A percentile compares a stretch with the other conserved stretches of the same genome.
Conservation (phyloP, 2,797 vertebrate genomes). For the Malacoraja senta region DNA sequence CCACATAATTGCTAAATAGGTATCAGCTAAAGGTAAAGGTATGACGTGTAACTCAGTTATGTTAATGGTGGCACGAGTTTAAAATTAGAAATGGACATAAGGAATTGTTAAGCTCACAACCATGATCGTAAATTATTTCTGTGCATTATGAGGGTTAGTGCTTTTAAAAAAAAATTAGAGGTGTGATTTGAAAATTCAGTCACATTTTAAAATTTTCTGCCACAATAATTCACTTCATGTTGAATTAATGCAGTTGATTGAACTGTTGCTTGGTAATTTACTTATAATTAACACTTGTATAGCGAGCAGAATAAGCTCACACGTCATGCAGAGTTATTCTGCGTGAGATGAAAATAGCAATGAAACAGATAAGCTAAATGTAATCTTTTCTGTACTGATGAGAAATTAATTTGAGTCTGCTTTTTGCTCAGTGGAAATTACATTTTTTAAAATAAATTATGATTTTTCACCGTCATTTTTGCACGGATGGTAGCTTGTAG, state of each 20-base stretch:
- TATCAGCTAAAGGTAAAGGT: not conserved
- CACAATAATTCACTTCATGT: slow-evolving; percentile 76
- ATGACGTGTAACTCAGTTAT: not conserved
- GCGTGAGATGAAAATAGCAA: slow-evolving; percentile 72
- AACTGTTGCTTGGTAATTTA: slow-evolving; percentile 74
- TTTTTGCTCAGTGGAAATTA: slow-evolving; percentile 25
- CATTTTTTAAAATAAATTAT: not conserved
- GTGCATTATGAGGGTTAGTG: not conserved
- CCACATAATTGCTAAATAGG: not conserved
- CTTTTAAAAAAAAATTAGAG: slow-evolving; percentile 9
- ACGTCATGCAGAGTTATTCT: slow-evolving; percentile 71
- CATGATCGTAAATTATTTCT: not conserved
- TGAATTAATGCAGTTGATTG: slow-evolving; percentile 74
- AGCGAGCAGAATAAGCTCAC: slow-evolving; percentile 67
- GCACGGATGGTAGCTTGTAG: too few relatives aligned
- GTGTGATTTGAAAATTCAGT: slow-evolving; percentile 60
- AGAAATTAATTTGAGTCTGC: slow-evolving; percentile 65
- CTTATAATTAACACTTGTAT: slow-evolving; percentile 74
- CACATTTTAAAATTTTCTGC: slow-evolving; percentile 77
- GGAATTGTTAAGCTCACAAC: not conserved
- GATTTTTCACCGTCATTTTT: slow-evolving; percentile 5
- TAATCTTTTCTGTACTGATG: slow-evolving; percentile 70
- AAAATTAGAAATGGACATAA: not conserved
- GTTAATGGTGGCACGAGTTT: not conserved
- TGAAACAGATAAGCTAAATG: slow-evolving; percentile 71